A percentile compares a stretch with the other conserved stretches of the same genome.
phyloP scores from a whole-genome alignment of 2,113 vertebrate species.

The Bos javanicus region DNA sequence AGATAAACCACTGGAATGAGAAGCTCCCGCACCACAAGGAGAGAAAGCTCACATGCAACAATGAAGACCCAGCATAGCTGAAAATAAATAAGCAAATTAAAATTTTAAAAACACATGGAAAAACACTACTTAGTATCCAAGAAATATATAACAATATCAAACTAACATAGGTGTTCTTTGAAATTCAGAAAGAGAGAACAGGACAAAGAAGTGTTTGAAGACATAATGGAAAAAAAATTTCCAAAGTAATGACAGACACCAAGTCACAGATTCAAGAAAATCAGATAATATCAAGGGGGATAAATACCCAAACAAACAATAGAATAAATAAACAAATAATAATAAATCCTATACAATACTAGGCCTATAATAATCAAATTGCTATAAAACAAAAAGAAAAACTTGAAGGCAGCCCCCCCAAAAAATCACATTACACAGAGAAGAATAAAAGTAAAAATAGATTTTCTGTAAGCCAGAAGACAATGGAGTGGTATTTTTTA shows the following conservation, averaged over 20 bases:
- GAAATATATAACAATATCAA: background rate
- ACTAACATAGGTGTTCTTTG: background rate
- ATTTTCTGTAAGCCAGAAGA: background rate
- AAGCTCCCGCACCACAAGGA: accelerated
- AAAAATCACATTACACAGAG: background rate
- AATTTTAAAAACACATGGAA: background rate
- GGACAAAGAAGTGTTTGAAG: background rate
- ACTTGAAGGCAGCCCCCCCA: background rate
- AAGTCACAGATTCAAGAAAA: background rate
- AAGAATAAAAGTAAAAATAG: background rate
- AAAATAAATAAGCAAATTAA: background rate
- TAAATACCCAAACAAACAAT: background rate
- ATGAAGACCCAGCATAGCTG: background rate
- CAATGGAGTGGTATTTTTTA: background rate
- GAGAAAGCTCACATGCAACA: background rate
- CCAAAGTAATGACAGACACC: background rate
- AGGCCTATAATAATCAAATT: background rate
- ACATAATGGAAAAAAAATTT: background rate
- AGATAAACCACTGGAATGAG: background rate
- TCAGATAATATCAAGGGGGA: background rate
- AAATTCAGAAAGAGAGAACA: background rate
- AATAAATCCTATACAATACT: background rate
- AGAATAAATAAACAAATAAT: background rate
- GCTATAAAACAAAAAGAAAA: background rate
- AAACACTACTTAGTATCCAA: background rate